phyloP scores from a whole-genome alignment of 2,888 invertebrate species.

The Sinelater perroti region DNA sequence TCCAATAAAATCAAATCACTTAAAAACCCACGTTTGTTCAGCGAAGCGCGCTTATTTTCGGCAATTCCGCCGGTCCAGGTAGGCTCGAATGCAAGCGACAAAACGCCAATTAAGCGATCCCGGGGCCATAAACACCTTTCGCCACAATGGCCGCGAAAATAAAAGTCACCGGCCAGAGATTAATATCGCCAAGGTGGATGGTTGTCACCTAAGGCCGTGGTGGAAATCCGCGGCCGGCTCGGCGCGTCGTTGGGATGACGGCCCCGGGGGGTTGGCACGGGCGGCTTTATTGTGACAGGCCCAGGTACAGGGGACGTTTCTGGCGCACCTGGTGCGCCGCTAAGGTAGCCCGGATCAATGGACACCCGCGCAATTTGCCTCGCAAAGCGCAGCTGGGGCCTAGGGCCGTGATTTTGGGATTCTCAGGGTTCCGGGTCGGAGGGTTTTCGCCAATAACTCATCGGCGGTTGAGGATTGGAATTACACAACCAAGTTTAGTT shows the following conservation, averaged over 20 bases:
- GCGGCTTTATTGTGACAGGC: constrained; percentile 36
- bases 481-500: no score
- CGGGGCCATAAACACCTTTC: constrained; percentile 33
- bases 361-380: constrained; percentile 39
- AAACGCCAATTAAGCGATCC: constrained; percentile 28
- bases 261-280: constrained; percentile 41
- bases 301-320: constrained; percentile 31
- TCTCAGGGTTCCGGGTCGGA: no score
- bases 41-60: neutral
- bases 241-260: constrained; percentile 34
- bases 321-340: constrained; percentile 38
- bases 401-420: no score
- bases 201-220: constrained; percentile 31
- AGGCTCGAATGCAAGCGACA: constrained; percentile 17
- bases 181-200: constrained; percentile 42
- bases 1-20: no score
- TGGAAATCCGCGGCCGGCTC: constrained; percentile 32
- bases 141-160: constrained; percentile 35
- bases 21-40: no score
- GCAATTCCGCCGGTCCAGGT: neutral
- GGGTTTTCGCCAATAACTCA: no score
- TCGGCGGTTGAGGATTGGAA: no score
- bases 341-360: constrained; percentile 25
- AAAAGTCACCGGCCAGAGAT: constrained; percentile 45
- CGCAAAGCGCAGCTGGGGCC: constrained; percentile 33